Percentiles rank a stretch among this genome's conserved stretches.
These are phyloP conservation scores for Phoebastria nigripes DNA, from an alignment of 2,797 vertebrate genomes.

Conservation along the genomic window DNA sequence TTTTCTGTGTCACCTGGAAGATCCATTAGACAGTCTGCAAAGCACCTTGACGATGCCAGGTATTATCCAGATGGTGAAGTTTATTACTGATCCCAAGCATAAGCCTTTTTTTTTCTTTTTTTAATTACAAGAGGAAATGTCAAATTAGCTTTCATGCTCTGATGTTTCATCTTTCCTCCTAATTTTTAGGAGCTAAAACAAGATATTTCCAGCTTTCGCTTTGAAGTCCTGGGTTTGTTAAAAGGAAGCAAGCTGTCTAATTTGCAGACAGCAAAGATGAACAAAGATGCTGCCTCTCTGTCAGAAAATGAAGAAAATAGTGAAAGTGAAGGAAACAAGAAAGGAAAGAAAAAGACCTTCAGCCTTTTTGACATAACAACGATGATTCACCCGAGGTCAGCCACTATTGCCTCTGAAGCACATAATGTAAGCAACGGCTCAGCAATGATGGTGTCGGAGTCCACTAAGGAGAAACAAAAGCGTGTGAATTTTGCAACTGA, in stretches of 20 bases:
- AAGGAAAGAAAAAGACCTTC: slow-evolving; percentile 74
- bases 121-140: background rate
- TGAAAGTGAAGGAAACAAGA: slow-evolving; percentile 71
- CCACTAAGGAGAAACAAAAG: slow-evolving; percentile 72
- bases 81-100: background rate
- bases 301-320: slow-evolving; percentile 80
- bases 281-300: slow-evolving; percentile 73
- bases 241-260: slow-evolving; percentile 83
- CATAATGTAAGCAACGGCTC: slow-evolving; percentile 77
- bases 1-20: background rate
- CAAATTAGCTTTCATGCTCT: background rate
- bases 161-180: background rate
- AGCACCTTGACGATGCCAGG: background rate
- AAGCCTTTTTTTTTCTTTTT: background rate
- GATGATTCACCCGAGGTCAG: slow-evolving; percentile 83
- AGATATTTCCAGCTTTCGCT: slow-evolving; percentile 98
- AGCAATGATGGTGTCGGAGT: slow-evolving; percentile 62
- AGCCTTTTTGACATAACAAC: slow-evolving; percentile 79
- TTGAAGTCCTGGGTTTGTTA: slow-evolving; percentile 92
- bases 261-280: slow-evolving; percentile 58
- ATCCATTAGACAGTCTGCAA: background rate
- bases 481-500: slow-evolving; percentile 77
- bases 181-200: slow-evolving; percentile 91
- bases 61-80: background rate
- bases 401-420: slow-evolving; percentile 77